Evolutionary conservation across 2,113 vertebrate species (phyloP).

Genomic region (Petrocephalus zakoni): DNA sequence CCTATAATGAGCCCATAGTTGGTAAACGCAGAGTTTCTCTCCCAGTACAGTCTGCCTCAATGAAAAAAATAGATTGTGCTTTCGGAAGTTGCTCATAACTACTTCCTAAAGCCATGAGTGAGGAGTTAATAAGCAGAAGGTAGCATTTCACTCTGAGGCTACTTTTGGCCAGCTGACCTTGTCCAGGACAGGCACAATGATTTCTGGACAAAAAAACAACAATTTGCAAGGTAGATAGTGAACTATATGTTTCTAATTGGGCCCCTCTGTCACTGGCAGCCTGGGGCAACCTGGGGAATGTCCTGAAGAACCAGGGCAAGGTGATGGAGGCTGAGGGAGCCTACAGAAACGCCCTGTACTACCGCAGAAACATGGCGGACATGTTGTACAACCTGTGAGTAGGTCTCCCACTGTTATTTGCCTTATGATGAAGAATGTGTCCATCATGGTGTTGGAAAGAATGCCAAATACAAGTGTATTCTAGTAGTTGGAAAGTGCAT

Average conservation of each 20-base stretch:
- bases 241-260: constrained; percentile 21
- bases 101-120: too few species aligned
- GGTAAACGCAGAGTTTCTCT: background rate
- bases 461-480: background rate
- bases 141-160: background rate
- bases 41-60: background rate
- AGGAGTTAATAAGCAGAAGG: background rate
- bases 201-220: background rate
- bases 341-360: constrained; percentile 94
- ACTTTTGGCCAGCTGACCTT: background rate
- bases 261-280: constrained; percentile 62
- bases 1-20: background rate
- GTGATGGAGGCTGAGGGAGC: constrained; percentile 90
- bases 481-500: background rate
- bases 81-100: background rate
- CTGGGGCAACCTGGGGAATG: constrained; percentile 60
- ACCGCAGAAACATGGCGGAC: constrained; percentile 98
- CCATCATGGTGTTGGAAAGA: background rate
- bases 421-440: too few species aligned
- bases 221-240: background rate
- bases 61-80: background rate
- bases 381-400: constrained; percentile 93
- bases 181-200: background rate
- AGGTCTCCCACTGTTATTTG: background rate
- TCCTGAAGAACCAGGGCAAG: constrained; percentile 97